phyloP scores from a whole-genome alignment of 2,113 vertebrate genomes.

The Dromiciops gliroides region DNA sequence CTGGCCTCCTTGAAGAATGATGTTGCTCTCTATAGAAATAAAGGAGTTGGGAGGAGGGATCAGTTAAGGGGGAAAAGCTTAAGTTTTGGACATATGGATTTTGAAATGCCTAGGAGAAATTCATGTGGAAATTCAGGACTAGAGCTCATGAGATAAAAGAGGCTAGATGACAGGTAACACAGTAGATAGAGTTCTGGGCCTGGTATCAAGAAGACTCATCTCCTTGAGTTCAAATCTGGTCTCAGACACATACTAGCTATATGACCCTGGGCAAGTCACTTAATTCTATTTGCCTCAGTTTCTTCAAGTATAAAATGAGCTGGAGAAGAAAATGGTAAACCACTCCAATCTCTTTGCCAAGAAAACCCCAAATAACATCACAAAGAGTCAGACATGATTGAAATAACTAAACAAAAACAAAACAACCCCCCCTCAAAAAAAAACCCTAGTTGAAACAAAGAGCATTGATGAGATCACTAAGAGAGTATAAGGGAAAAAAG shows the following conservation, averaged over 20 bases:
- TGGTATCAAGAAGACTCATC: background rate
- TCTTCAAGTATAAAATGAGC: background rate
- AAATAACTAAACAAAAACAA: background rate
- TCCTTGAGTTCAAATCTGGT: background rate
- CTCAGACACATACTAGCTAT: background rate
- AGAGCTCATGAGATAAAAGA: background rate
- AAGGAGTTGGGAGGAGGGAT: background rate
- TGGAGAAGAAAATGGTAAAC: background rate
- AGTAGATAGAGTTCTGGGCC: background rate
- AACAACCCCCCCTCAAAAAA: too few species aligned
- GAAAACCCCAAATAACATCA: background rate
- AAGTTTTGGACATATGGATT: background rate
- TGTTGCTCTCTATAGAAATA: rapidly evolving
- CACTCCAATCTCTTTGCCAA: background rate
- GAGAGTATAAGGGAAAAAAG: background rate
- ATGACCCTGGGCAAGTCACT: background rate
- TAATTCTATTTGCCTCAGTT: background rate
- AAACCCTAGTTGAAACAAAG: background rate
- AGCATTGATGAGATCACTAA: background rate
- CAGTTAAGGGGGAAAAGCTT: background rate
- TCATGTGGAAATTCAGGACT: background rate
- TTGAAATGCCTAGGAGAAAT: background rate
- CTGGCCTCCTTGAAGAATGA: rapidly evolving
- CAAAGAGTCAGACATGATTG: background rate
- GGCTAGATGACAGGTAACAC: too few species aligned